Base-by-base conservation (phyloP, 2,888 invertebrate genomes). In the Agapetus fuscipes region DNA sequence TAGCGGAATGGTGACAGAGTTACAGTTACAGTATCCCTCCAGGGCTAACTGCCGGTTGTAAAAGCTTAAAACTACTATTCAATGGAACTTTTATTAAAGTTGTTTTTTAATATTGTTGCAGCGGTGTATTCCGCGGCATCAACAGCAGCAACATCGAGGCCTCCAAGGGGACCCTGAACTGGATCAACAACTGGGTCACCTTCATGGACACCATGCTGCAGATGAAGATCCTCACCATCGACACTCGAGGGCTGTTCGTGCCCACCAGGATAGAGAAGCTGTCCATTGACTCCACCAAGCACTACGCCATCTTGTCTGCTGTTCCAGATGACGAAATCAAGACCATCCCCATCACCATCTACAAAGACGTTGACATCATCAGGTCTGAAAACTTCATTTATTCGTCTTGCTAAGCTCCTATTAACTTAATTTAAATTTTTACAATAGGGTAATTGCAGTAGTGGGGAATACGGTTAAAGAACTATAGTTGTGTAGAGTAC, bases 141-240 rank as follows among this genome's bases (percentile, higher is more conserved):
- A 51, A 68, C 3, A 66, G 67, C 4, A 68, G 72, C 49, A 71
- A 69, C 51, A 58, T 68, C 6, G 61, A 68, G 44, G 72, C 72
- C 17, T 66, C 62, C 2, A 61, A 63, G 2, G 76, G 73, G 1
- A 61, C 63, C 14, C 56, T 77, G 4, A 59, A 70, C 35, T 91
- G 89, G 89, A 70, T 74, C 33, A 80, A 80, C 52, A 86, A 88
- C 61, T 94, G 91, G 90, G 80, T 86, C 5, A 75, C 85, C 3
- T 89, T 89, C 59, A 75, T 94, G 64, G 93, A 94, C 62, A 83
- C 84, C 24, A 82, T 94, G 79, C 67, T 94, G 10, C 93, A 94
- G 60, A 76, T 86, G 52, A 75, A 78, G 51, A 78, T 90, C 33
- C 57, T 89, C 16, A 75, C 78, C 16, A 69, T 78, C 39, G 78